Evolutionary conservation across 2,797 vertebrate species (phyloP), one percentile per base, ranked within the genome.

Genomic region (Betta splendens): DNA sequence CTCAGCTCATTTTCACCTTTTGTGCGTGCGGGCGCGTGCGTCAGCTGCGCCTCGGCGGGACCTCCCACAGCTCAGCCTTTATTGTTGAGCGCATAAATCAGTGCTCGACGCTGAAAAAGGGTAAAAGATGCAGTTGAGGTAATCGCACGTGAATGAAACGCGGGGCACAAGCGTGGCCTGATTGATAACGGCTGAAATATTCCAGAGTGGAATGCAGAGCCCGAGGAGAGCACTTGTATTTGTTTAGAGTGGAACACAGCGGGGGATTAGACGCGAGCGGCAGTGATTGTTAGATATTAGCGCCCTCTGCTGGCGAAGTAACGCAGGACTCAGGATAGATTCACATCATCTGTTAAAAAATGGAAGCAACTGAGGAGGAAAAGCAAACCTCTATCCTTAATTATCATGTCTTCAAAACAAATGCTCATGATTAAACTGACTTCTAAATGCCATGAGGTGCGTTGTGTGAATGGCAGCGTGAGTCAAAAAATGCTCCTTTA

Each of bases 1-100:
- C 80, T 77, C 66, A 54, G 63, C 83, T 87, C 37, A 87, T 89
- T 87, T 85, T 87, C 86, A 79, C 81, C 75, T 80, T 60, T 75
- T 55, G 36, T 78, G 62, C 29, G 59, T 67, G 53, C 72, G 69
- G 66, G 72, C 48, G 80, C 69, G 65, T 55, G 62, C 57, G 64
- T 85, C 81, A 75, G 77, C 74, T 76, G 59, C 23, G 64, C 37
- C 48, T 48, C 3, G 45, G 9, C 47, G 20, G 40, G 31, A 43
- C 65, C 71, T 66, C 71, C 69, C 31, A 36, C 78, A 56, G 44
- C 54, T 83, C 64, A 76, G 35, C 67, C 77, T 68, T 72, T 57
- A 69, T 75, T 68, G 53, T 55, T 2, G 23, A 52, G 23, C 20
- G 16, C 60, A 57, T 68, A 26, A 75, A 81, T 87, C 83, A 72